Conservation (phyloP, 30 jellyfish, hydroid and myxozoan genomes). For the Chironex yamaguchii region DNA sequence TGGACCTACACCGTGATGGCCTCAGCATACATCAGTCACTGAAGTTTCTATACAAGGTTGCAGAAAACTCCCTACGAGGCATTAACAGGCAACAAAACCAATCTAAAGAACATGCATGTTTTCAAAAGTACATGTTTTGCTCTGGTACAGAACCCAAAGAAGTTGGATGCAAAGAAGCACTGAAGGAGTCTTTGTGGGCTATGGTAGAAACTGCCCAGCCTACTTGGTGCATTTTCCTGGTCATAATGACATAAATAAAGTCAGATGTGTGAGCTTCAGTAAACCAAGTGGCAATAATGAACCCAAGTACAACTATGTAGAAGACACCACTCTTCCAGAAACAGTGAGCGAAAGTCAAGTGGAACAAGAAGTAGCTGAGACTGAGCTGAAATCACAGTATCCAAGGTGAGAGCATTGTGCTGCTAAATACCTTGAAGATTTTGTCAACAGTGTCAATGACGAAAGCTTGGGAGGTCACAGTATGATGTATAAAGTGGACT, state of each 20-base stretch:
- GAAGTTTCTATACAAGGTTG: slow-evolving; percentile 38
- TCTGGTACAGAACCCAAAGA: slow-evolving; percentile 14
- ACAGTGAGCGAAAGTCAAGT: no score
- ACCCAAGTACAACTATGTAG: no score
- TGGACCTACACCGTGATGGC: slow-evolving; percentile 69
- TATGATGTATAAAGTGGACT: no score
- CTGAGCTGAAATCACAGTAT: no score
- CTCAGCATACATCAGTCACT: slow-evolving; percentile 59
- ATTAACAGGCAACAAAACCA: slow-evolving; percentile 57
- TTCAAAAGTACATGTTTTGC: slow-evolving; percentile 70
- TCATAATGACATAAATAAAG: neutral
- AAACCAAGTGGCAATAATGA: no score
- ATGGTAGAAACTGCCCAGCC: slow-evolving; percentile 68
- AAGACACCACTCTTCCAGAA: no score
- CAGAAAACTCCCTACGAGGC: slow-evolving; percentile 55
- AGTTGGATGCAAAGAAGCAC: slow-evolving; percentile 39
- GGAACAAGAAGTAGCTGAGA: neutral
- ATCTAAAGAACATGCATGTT: slow-evolving; percentile 33
- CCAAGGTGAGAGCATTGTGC: no score
- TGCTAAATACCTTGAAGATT: no score
- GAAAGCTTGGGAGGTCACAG: no score
- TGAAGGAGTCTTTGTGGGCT: slow-evolving; percentile 55
- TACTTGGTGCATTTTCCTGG: slow-evolving; percentile 50
- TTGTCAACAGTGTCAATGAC: no score
- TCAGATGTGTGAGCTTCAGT: no score